These are phyloP conservation scores for Gadopsis bispinosus DNA, from an alignment of 2,797 vertebrate genomes.

Conservation along the genomic window DNA sequence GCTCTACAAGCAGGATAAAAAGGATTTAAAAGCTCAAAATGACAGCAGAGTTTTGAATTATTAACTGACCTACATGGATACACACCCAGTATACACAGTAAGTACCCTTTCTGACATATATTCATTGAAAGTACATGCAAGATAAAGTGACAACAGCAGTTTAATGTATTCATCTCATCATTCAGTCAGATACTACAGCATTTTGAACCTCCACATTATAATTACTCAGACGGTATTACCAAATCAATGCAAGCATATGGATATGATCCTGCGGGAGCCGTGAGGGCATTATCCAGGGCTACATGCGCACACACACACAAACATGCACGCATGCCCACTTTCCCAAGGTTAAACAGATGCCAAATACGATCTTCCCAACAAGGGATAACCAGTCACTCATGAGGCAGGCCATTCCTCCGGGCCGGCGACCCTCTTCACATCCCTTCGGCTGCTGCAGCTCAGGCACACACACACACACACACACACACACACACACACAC, in stretches of 20 bases:
- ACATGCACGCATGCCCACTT: conserved; percentile 41
- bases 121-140: conserved; percentile 32
- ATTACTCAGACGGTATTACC: conserved; percentile 74
- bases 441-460: conserved; percentile 56
- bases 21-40: conserved; percentile 63
- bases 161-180: conserved; percentile 75
- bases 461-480: conserved; percentile 34
- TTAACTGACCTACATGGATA: conserved; percentile 63
- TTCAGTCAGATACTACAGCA: conserved; percentile 72
- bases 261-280: conserved; percentile 75
- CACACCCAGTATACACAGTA: conserved; percentile 28
- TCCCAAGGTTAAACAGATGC: conserved; percentile 83
- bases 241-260: conserved; percentile 80
- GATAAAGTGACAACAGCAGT: conserved; percentile 50
- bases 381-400: conserved; percentile 74
- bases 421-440: conserved; percentile 59
- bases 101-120: neutral
- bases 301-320: conserved; percentile 35
- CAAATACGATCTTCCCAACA: conserved; percentile 70
- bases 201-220: conserved; percentile 66
- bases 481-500: conserved; percentile 42
- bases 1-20: conserved; percentile 36
- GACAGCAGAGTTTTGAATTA: conserved; percentile 67
- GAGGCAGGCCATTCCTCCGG: conserved; percentile 68
- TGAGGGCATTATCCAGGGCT: conserved; percentile 62